These are phyloP conservation scores for Heliconius hortense DNA, from an alignment of 2,888 invertebrate species.

Conservation along the genomic window DNA sequence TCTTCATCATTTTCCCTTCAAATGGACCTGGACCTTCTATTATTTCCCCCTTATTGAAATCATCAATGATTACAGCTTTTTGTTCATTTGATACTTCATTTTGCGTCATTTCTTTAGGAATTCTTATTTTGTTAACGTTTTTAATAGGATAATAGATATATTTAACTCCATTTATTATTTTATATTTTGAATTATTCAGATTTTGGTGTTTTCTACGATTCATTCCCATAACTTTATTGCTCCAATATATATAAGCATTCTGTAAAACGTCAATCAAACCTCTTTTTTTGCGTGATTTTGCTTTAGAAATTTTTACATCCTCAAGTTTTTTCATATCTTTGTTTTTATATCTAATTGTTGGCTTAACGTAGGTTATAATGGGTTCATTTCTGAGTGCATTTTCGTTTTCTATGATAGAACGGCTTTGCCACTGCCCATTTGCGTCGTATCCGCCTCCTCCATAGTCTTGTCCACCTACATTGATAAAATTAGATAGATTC, in stretches of 20 bases:
- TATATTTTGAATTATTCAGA: conserved; percentile 57
- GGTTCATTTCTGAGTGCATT: conserved; percentile 45
- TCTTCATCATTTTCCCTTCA: conserved; percentile 62
- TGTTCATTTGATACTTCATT: conserved; percentile 41
- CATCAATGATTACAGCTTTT: conserved; percentile 58
- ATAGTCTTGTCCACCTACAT: conserved; percentile 71
- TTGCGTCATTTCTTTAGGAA: conserved; percentile 52
- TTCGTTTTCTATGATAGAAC: conserved; percentile 60
- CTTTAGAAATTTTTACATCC: conserved; percentile 44
- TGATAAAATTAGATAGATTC: conserved; percentile 48
- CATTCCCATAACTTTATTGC: conserved; percentile 58
- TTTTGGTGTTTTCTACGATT: conserved; percentile 54
- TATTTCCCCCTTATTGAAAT: conserved; percentile 74
- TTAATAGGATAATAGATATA: conserved; percentile 67
- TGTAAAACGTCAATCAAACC: conserved; percentile 65
- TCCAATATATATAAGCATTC: conserved; percentile 67
- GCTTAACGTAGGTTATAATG: conserved; percentile 56
- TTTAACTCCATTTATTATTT: conserved; percentile 65
- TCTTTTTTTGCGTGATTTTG: conserved; percentile 59
- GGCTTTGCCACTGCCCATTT: conserved; percentile 76
- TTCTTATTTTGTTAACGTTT: conserved; percentile 45
- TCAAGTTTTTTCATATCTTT: conserved; percentile 47
- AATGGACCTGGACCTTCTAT: conserved; percentile 59
- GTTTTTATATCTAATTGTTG: conserved; percentile 50
- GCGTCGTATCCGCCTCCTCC: conserved; percentile 71